These are phyloP conservation scores for Paracentrotus lividus DNA, from an alignment of 53 echinoderm and acorn worm species.

Conservation along the genomic window DNA sequence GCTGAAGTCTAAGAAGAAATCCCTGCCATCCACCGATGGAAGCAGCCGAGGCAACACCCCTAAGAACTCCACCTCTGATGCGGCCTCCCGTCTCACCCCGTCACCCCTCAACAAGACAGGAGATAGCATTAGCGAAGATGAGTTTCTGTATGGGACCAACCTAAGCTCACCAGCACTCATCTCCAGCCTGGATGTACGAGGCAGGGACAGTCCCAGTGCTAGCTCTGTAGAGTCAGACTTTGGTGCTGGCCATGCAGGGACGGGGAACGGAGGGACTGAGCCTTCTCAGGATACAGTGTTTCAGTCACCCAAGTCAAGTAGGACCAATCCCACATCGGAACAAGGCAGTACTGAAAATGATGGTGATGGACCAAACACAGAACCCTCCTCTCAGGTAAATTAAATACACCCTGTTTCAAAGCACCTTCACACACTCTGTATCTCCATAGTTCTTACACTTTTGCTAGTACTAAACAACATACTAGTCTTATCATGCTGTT, in stretches of 20 bases:
- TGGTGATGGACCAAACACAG: constrained; percentile 64
- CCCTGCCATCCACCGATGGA: constrained; percentile 74
- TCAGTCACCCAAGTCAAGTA: constrained; percentile 59
- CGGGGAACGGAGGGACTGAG: constrained; percentile 12
- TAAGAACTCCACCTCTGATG: constrained; percentile 65
- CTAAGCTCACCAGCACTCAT: constrained; percentile 1
- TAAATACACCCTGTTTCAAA: background rate
- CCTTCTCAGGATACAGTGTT: constrained; percentile 55
- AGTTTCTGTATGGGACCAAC: constrained; percentile 86
- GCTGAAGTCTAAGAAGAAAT: constrained; percentile 91
- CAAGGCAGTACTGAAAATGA: constrained; percentile 47
- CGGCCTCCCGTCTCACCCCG: constrained; percentile 71
- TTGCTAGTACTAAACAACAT: background rate
- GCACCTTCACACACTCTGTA: background rate
- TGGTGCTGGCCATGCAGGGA: background rate
- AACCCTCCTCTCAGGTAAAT: constrained; percentile 60
- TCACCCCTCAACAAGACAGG: constrained; percentile 76
- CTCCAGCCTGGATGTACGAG: background rate
- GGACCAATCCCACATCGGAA: background rate
- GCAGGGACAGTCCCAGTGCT: constrained; percentile 59
- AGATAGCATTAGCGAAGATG: constrained; percentile 89
- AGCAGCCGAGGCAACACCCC: constrained; percentile 71
- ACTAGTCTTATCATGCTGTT: background rate
- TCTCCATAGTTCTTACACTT: background rate
- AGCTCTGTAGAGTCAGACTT: constrained; percentile 40